Evolutionary conservation across 2,888 invertebrate species (phyloP), one percentile per base, ranked within the genome.

Genomic region (Pteria penguin): DNA sequence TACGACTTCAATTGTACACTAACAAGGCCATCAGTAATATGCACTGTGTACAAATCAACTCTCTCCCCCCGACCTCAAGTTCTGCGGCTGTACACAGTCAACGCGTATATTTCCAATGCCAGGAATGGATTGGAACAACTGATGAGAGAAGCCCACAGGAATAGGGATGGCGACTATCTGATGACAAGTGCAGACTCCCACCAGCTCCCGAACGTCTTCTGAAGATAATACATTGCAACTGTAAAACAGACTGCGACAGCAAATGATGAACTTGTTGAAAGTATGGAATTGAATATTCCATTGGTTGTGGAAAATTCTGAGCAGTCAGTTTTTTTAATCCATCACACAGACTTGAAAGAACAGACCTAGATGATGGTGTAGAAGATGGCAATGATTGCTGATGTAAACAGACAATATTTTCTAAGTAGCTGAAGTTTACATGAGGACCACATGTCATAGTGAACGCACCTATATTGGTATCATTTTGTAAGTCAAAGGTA

Each of bases 251-350:
- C 4, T 66, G 66, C 52, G 66, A 52, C 27, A 45, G 32, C 0
- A 66, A 27, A 18, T 1, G 24, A 18, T 66, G 66, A 24, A 66
- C 66, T 11, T 66, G 66, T 18, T 22, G 52, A 26, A 66, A 66
- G 18, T 24, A 66, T 66, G 26, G 45, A n/a, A 1, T 66, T 1
- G 66, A 66, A 22, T 66, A 52, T 52, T 45, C 52, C 2, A 5
- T 2, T 1, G 52, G 3, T 18, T 66, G 66, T 45, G 5, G 24
- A 1, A 52, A 66, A 4, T 66, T 45, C 29, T 26, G 22, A 24
- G 66, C n/a, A n/a, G n/a, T n/a, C n/a, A n/a, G n/a, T n/a, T n/a
- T n/a, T n/a, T n/a, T n/a, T n/a, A n/a, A n/a, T n/a, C n/a, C n/a
- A n/a, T n/a, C n/a, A n/a, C n/a, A n/a, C n/a, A n/a, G n/a, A n/a